Conservation (phyloP, 2,113 vertebrate genomes). For the Ancistrus triradiatus region DNA sequence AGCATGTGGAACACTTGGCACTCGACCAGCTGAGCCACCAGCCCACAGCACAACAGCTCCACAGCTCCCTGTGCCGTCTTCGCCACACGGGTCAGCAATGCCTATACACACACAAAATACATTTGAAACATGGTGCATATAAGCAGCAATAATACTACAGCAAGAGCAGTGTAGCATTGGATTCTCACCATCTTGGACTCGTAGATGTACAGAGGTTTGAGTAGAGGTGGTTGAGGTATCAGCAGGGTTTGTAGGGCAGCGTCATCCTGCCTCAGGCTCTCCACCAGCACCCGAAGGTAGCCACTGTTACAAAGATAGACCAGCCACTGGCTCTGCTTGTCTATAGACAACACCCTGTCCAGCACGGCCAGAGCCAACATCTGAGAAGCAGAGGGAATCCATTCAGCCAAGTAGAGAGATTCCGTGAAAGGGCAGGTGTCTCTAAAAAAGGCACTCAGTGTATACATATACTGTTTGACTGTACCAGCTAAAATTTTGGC, state of each 20-base stretch:
- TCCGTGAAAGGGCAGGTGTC: too few relatives aligned
- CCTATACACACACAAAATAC: slow-evolving; percentile 60
- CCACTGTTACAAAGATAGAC: slow-evolving; percentile 92
- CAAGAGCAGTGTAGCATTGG: neutral
- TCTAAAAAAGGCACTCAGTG: neutral
- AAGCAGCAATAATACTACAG: neutral
- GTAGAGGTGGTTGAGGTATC: slow-evolving; percentile 82
- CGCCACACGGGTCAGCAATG: slow-evolving; percentile 89
- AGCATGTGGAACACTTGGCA: slow-evolving; percentile 95
- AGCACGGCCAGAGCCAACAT: slow-evolving; percentile 89
- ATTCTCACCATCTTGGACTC: slow-evolving; percentile 94
- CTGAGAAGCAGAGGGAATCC: slow-evolving; percentile 55
- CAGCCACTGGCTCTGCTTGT: slow-evolving; percentile 93
- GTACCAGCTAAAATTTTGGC: too few relatives aligned
- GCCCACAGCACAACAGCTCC: slow-evolving; percentile 85
- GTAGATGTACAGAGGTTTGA: slow-evolving; percentile 93
- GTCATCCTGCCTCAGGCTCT: slow-evolving; percentile 89
- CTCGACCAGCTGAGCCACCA: slow-evolving; percentile 85
- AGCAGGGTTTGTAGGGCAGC: slow-evolving; percentile 82
- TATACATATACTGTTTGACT: too few relatives aligned
- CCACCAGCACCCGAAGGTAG: slow-evolving; percentile 91
- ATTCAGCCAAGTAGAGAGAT: too few relatives aligned
- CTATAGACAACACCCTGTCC: slow-evolving; percentile 89
- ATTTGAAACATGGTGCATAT: neutral
- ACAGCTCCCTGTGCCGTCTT: slow-evolving; percentile 85